A percentile compares a stretch with the other conserved stretches of the same genome.
Evolutionary conservation across 1,140 invertebrate genomes (phyloP).

Genomic region (Macrobrachium nipponense): DNA sequence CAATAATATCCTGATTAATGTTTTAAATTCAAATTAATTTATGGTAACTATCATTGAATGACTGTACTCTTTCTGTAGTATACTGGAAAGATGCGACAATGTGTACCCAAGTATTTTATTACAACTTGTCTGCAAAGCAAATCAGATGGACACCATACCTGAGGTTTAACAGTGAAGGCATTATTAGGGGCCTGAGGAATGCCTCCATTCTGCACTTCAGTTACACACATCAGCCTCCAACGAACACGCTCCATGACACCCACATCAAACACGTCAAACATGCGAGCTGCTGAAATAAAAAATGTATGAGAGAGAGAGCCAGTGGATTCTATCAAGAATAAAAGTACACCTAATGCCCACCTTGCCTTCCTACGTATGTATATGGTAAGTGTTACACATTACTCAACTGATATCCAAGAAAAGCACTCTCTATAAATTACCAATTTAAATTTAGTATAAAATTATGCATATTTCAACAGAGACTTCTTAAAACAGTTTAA

Average conservation of each 20-base stretch:
- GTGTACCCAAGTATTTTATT: not conserved
- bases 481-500: too few species aligned
- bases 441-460: too few species aligned
- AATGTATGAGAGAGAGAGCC: not conserved
- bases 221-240: constrained; percentile 48
- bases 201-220: constrained; percentile 44
- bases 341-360: not conserved
- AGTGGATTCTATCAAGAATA: not conserved
- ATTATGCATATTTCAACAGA: too few species aligned
- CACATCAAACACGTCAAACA: constrained; percentile 57
- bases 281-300: constrained; percentile 44
- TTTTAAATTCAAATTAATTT: too few species aligned
- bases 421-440: too few species aligned
- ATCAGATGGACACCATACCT: constrained; percentile 3
- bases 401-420: too few species aligned
- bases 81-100: not conserved
- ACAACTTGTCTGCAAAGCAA: too few species aligned
- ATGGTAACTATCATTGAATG: too few species aligned
- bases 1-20: too few species aligned
- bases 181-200: constrained; percentile 12
- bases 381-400: too few species aligned
- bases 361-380: too few species aligned
- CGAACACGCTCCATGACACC: constrained; percentile 52
- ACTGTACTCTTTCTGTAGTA: too few species aligned
- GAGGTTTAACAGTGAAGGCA: constrained; percentile 38